phyloP scores from a whole-genome alignment of 1,140 invertebrate genomes.

The Drosophila nigrodunni region DNA sequence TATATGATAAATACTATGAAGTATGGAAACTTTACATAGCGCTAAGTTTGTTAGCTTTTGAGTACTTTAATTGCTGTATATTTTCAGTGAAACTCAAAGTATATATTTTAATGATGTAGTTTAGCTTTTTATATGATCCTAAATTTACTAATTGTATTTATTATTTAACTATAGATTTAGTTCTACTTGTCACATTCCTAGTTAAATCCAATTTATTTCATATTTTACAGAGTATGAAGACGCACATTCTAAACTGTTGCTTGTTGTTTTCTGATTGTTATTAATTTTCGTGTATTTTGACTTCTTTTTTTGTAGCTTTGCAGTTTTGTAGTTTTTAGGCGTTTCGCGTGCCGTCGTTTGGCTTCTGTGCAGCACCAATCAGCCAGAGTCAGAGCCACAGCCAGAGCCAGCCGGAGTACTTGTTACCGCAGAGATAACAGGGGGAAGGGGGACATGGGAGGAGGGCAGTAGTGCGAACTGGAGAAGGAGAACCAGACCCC shows the following conservation, averaged over 20 bases:
- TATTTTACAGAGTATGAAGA: slow-evolving; percentile 33
- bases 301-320: slow-evolving; percentile 29
- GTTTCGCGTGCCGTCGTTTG: slow-evolving; percentile 80
- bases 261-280: slow-evolving; percentile 47
- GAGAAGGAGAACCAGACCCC: slow-evolving; percentile 46
- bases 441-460: background rate
- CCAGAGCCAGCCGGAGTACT: slow-evolving; percentile 45
- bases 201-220: too few species aligned
- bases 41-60: too few species aligned
- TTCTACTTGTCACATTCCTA: too few species aligned
- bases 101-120: too few species aligned
- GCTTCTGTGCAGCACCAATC: slow-evolving; percentile 68
- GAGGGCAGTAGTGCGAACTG: background rate
- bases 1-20: too few species aligned
- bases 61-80: too few species aligned
- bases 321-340: slow-evolving; percentile 69
- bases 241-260: background rate
- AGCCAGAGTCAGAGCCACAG: slow-evolving; percentile 47
- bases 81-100: too few species aligned
- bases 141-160: too few species aligned
- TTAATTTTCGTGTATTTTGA: slow-evolving; percentile 73
- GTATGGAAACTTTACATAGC: too few species aligned
- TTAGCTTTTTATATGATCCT: too few species aligned
- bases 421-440: slow-evolving; percentile 6
- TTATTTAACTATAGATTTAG: too few species aligned